phyloP scores from a whole-genome alignment of 2,888 invertebrate genomes.

The Leptura quadrifasciata region DNA sequence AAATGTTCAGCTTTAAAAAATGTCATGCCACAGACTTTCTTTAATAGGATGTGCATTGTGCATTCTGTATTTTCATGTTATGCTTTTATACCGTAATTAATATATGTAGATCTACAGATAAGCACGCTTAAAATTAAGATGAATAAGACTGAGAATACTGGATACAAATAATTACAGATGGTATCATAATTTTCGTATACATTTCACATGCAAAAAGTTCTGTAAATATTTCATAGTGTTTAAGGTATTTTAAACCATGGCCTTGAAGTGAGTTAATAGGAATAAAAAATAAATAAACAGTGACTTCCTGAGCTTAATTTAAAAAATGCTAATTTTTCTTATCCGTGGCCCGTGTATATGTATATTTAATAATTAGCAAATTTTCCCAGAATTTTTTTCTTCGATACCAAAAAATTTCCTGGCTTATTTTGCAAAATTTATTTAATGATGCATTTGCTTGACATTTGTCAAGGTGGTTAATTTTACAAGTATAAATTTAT shows the following conservation, averaged over 20 bases:
- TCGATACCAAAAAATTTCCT: too few relatives aligned
- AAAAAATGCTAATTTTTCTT: neutral
- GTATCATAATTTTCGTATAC: neutral
- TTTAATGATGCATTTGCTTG: too few relatives aligned
- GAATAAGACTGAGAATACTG: neutral
- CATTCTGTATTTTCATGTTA: too few relatives aligned
- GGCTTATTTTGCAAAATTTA: too few relatives aligned
- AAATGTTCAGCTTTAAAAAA: neutral
- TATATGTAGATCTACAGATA: constrained; percentile 3
- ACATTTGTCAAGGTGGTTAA: too few relatives aligned
- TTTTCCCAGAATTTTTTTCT: neutral
- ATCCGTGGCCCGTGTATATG: neutral
- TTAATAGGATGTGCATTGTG: neutral
- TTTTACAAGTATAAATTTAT: too few relatives aligned
- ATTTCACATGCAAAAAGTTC: neutral
- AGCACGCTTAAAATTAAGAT: neutral
- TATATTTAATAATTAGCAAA: too few relatives aligned
- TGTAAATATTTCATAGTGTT: neutral
- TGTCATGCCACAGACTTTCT: neutral
- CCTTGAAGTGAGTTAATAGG: neutral
- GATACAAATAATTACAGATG: neutral
- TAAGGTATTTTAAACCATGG: neutral
- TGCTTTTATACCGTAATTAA: neutral
- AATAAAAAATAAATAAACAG: neutral
- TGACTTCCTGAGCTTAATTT: neutral